Evolutionary conservation across 2,797 vertebrate species (phyloP).

Genomic region (Columba guinea): DNA sequence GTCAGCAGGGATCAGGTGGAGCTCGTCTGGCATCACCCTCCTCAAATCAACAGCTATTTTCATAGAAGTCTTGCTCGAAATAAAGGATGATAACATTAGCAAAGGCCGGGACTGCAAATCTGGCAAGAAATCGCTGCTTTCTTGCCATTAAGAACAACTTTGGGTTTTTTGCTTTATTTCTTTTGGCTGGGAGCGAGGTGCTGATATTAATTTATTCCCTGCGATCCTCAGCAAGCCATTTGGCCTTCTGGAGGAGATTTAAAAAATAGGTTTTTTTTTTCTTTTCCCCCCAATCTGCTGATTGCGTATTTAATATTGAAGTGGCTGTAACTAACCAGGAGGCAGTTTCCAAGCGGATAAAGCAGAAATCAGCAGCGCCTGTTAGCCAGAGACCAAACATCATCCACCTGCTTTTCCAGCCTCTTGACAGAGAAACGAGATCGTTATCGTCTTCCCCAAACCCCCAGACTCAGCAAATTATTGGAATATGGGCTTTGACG

Average conservation of each 20-base stretch:
- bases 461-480: not conserved
- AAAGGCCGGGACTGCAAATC: not conserved
- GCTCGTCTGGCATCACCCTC: not conserved
- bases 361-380: not conserved
- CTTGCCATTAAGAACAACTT: slow-evolving; percentile 5
- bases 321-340: slow-evolving; percentile 17
- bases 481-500: not conserved
- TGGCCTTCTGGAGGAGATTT: not conserved
- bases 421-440: not conserved
- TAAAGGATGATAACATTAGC: not conserved
- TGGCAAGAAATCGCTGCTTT: not conserved
- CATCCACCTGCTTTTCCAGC: not conserved
- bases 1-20: slow-evolving; percentile 4
- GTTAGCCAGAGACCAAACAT: not conserved
- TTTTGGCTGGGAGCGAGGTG: not conserved
- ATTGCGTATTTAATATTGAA: not conserved
- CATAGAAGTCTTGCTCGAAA: not conserved
- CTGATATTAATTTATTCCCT: not conserved
- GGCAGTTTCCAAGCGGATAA: not conserved
- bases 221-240: not conserved
- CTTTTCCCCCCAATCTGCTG: not conserved
- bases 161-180: not conserved
- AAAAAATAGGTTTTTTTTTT: not conserved
- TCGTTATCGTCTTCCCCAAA: not conserved
- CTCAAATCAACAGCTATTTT: not conserved